Evolutionary conservation across 2,888 invertebrate species (phyloP).

Genomic region (Aromia moschata): DNA sequence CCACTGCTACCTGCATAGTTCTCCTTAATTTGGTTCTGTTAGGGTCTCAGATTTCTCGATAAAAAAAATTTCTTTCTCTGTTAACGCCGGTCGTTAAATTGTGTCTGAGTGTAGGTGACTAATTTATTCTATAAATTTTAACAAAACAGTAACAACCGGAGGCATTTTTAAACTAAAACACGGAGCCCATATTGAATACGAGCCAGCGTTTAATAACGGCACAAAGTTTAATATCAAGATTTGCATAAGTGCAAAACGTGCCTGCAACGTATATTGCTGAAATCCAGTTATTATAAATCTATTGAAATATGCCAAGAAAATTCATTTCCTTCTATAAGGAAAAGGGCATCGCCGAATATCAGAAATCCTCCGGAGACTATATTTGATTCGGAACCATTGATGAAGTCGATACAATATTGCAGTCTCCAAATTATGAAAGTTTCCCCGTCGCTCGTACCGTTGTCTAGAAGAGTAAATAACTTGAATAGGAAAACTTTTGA

Average conservation of each 20-base stretch:
- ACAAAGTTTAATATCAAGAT: not conserved
- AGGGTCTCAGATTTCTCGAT: too few species aligned
- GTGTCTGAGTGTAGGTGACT: too few species aligned
- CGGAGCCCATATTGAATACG: not conserved
- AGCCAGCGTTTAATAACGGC: not conserved
- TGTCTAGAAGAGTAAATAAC: constrained; percentile 46
- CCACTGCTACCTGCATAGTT: too few species aligned
- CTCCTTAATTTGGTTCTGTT: too few species aligned
- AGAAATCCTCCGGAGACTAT: constrained; percentile 36
- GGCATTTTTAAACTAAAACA: too few species aligned
- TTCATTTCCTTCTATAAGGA: constrained; percentile 41
- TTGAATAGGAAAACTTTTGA: constrained; percentile 49
- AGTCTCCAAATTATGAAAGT: constrained; percentile 49
- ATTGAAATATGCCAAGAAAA: constrained; percentile 41
- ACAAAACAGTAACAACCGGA: too few species aligned
- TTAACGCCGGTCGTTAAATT: too few species aligned
- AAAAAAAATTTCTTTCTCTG: too few species aligned
- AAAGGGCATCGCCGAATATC: constrained; percentile 43
- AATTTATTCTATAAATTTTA: too few species aligned
- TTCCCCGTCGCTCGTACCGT: constrained; percentile 38
- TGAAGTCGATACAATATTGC: constrained; percentile 49
- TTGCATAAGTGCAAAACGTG: not conserved
- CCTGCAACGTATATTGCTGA: constrained; percentile 6
- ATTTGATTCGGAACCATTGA: constrained; percentile 47
- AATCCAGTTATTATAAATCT: constrained; percentile 34